These are phyloP conservation scores for Oryzias dopingdopingensis DNA, from an alignment of 2,797 vertebrate species.

Conservation along the genomic window DNA sequence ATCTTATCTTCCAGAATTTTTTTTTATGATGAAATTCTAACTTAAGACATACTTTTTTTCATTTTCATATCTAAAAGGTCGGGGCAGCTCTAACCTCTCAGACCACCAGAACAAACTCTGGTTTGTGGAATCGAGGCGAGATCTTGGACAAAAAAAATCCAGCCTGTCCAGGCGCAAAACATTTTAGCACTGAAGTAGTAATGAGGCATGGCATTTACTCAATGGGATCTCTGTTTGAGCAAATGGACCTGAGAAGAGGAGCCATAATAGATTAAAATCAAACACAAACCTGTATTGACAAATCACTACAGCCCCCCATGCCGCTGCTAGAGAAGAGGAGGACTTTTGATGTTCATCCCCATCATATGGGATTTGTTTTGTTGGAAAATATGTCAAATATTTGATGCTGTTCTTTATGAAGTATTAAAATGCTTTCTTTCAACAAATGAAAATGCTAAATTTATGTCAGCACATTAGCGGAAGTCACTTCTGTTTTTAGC, in stretches of 20 bases:
- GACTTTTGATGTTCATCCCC: conserved; percentile 16
- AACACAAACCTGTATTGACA: conserved; percentile 59
- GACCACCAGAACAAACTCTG: conserved; percentile 8
- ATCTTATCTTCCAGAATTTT: no score
- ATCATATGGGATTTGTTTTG: background rate
- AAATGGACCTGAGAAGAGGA: conserved; percentile 66
- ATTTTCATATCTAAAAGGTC: conserved; percentile 13
- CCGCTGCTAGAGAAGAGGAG: conserved; percentile 34
- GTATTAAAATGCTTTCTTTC: conserved; percentile 6
- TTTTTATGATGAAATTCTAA: conserved; percentile 3
- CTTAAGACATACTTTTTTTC: conserved; percentile 4
- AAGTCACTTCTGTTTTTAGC: conserved; percentile 66
- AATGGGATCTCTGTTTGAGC: conserved; percentile 65
- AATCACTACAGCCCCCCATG: conserved; percentile 37
- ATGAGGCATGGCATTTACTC: conserved; percentile 64
- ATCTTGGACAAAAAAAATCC: conserved; percentile 33
- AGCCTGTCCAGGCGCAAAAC: conserved; percentile 30
- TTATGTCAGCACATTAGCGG: conserved; percentile 60
- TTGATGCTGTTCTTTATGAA: background rate
- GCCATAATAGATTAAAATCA: conserved; percentile 67
- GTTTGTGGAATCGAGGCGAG: conserved; percentile 20
- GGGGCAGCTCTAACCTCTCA: conserved; percentile 5
- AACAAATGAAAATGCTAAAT: conserved; percentile 34
- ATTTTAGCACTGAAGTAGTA: conserved; percentile 44
- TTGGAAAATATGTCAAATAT: background rate